Evolutionary conservation across 1,140 invertebrate genomes (phyloP).

Genomic region (Drosophila leontia): DNA sequence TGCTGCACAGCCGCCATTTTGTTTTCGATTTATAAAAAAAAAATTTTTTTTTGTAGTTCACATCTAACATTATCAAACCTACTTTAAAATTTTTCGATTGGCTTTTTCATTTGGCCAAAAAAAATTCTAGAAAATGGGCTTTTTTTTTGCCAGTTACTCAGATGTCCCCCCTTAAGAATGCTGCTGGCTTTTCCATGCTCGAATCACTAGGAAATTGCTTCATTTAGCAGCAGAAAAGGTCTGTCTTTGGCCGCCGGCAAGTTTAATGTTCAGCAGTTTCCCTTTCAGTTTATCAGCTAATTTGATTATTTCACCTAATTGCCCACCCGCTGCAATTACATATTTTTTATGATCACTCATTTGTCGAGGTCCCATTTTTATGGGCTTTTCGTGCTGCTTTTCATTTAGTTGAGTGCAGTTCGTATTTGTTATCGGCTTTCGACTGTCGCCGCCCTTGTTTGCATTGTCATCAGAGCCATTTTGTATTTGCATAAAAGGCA

Average conservation of each 20-base stretch:
- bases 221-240: constrained; percentile 46
- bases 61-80: no score
- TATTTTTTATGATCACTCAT: constrained; percentile 50
- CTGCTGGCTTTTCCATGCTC: constrained; percentile 43
- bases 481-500: constrained; percentile 39
- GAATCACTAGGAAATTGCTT: constrained; percentile 72
- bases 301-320: constrained; percentile 76
- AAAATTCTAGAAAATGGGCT: no score
- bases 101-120: no score
- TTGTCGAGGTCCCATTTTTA: constrained; percentile 18
- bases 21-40: no score
- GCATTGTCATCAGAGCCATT: constrained; percentile 76
- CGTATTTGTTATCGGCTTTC: constrained; percentile 45
- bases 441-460: constrained; percentile 71
- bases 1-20: no score
- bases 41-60: no score
- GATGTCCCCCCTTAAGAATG: no score
- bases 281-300: constrained; percentile 64
- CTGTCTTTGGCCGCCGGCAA: constrained; percentile 36
- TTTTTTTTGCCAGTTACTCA: no score
- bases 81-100: no score
- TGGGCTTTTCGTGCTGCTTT: constrained; percentile 57
- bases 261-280: constrained; percentile 36
- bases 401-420: constrained; percentile 62
- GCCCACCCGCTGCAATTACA: constrained; percentile 43